phyloP scores from a whole-genome alignment of 2,113 vertebrate genomes.

The Rissa tridactyla region DNA sequence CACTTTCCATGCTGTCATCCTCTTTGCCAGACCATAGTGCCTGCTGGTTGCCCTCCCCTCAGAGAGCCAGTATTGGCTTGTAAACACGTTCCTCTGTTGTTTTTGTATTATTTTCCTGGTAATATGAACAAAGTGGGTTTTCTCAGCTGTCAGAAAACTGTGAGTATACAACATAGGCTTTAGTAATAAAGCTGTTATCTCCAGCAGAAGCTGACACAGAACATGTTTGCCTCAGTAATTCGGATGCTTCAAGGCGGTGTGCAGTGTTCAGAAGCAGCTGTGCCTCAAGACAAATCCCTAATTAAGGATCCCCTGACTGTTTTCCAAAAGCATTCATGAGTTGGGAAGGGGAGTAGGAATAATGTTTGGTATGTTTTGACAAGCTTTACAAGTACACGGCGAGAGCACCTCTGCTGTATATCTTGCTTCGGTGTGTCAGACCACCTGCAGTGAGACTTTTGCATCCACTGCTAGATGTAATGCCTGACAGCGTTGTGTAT shows the following conservation, averaged over 20 bases:
- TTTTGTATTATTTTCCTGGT: neutral
- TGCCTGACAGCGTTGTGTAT: neutral
- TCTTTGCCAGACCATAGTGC: neutral
- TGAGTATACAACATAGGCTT: neutral
- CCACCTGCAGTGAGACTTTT: neutral
- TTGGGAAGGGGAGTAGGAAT: neutral
- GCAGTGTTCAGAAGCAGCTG: neutral
- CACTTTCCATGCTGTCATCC: accelerated
- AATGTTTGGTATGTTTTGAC: neutral
- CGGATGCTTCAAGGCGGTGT: neutral
- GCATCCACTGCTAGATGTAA: neutral
- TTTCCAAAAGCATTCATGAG: neutral
- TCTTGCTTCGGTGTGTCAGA: neutral
- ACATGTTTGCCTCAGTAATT: neutral
- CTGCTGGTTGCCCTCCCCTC: accelerated
- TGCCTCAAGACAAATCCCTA: neutral
- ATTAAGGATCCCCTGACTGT: neutral
- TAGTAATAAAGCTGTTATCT: neutral
- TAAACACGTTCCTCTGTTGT: neutral
- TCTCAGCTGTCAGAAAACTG: neutral
- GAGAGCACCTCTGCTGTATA: neutral
- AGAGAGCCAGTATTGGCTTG: neutral
- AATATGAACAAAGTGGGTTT: neutral
- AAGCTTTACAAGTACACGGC: neutral
- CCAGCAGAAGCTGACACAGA: neutral